Evolutionary conservation across 1,140 invertebrate species (phyloP).

Genomic region (Drusus annulatus): DNA sequence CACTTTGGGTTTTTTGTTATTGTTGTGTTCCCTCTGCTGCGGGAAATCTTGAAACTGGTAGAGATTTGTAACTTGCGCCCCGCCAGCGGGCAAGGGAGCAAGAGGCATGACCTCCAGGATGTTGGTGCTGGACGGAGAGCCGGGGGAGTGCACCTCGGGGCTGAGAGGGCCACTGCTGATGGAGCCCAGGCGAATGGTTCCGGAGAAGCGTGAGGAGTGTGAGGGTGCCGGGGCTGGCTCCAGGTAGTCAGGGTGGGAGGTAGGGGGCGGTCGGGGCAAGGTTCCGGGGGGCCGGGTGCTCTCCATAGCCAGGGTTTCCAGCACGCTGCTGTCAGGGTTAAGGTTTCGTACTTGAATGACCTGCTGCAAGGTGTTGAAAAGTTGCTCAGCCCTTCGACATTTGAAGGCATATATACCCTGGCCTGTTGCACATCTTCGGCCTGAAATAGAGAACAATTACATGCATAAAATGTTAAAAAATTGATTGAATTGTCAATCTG

Average conservation of each 20-base stretch:
- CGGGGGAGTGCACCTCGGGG: slow-evolving; percentile 66
- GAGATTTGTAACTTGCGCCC: slow-evolving; percentile 68
- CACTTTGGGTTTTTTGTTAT: slow-evolving; percentile 63
- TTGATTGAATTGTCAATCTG: too few species aligned
- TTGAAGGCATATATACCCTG: slow-evolving; percentile 96
- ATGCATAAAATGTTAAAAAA: too few species aligned
- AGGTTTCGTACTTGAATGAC: slow-evolving; percentile 80
- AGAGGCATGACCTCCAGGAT: slow-evolving; percentile 71
- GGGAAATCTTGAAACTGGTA: slow-evolving; percentile 70
- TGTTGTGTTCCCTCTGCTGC: slow-evolving; percentile 66
- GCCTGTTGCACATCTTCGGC: slow-evolving; percentile 91
- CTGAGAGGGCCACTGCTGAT: slow-evolving; percentile 60
- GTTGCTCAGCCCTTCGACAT: slow-evolving; percentile 88
- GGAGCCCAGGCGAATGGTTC: slow-evolving; percentile 61
- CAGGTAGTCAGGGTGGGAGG: slow-evolving; percentile 59
- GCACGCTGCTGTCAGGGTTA: slow-evolving; percentile 71
- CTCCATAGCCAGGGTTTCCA: slow-evolving; percentile 71
- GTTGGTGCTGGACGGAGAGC: slow-evolving; percentile 71
- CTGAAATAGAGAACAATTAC: slow-evolving; percentile 54
- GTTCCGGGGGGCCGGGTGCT: slow-evolving; percentile 65
- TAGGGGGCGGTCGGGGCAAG: slow-evolving; percentile 62
- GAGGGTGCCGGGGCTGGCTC: slow-evolving; percentile 59
- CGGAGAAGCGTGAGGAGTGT: slow-evolving; percentile 47
- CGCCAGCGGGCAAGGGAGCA: slow-evolving; percentile 63
- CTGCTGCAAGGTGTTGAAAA: slow-evolving; percentile 93